phyloP scores from a whole-genome alignment of 2,797 vertebrate genomes.

The Masticophis lateralis region DNA sequence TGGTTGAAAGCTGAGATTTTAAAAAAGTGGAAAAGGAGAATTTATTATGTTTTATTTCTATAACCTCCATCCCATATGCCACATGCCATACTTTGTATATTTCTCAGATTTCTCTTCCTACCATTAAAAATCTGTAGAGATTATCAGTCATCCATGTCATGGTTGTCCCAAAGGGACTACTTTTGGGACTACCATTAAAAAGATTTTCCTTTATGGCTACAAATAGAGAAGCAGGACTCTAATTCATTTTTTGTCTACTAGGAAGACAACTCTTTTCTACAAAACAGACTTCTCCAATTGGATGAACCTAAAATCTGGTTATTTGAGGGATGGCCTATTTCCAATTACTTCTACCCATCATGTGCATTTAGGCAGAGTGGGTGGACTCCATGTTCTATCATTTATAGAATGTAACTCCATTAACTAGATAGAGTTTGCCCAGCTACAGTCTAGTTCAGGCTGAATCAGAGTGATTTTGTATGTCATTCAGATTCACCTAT shows the following conservation, averaged over 20 bases:
- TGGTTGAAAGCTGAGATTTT: neutral
- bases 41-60: fast-evolving
- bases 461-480: neutral
- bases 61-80: neutral
- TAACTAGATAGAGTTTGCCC: neutral
- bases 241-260: neutral
- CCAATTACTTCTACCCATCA: neutral
- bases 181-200: neutral
- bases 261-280: neutral
- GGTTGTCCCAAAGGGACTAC: too few relatives aligned
- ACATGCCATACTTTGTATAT: neutral
- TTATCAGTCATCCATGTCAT: too few relatives aligned
- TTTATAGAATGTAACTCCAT: neutral
- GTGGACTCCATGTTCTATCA: neutral
- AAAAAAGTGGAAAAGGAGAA: fast-evolving
- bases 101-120: neutral
- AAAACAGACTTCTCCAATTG: neutral
- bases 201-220: neutral
- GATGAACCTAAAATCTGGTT: neutral
- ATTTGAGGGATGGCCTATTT: neutral
- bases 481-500: neutral
- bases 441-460: neutral
- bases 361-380: neutral
- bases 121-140: neutral
- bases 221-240: neutral